Conservation (phyloP, 2,888 invertebrate species). For the Scrobipalpa atriplicella region DNA sequence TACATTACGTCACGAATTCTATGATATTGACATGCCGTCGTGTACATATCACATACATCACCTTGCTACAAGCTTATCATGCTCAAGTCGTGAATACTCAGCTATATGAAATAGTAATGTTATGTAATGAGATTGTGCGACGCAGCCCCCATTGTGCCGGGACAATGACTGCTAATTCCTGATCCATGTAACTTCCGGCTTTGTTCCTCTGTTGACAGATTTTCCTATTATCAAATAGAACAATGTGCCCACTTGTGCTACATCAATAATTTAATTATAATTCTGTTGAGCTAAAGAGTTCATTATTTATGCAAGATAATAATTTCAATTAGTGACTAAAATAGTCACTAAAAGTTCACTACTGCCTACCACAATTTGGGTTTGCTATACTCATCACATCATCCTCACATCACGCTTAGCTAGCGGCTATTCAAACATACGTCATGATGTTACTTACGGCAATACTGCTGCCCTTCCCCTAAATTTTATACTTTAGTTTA, state of each 20-base stretch:
- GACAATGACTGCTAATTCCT: constrained; percentile 80
- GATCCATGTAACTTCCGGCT: constrained; percentile 78
- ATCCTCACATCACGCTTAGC: too few species aligned
- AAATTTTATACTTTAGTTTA: too few species aligned
- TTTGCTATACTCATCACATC: too few species aligned
- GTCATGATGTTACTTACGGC: too few species aligned
- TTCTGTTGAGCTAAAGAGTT: not conserved
- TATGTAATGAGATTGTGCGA: constrained; percentile 69
- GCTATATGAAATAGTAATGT: constrained; percentile 57
- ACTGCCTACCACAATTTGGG: too few species aligned
- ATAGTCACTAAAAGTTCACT: too few species aligned
- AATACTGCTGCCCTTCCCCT: too few species aligned
- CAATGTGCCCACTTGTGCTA: constrained; percentile 59
- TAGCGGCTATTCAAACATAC: too few species aligned
- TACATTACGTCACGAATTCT: too few species aligned
- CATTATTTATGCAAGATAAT: not conserved
- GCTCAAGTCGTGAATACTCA: constrained; percentile 25
- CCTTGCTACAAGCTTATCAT: not conserved
- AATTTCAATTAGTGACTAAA: too few species aligned
- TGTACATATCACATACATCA: not conserved
- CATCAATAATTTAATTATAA: constrained; percentile 44
- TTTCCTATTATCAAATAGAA: constrained; percentile 76
- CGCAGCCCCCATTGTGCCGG: constrained; percentile 60
- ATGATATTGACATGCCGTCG: too few species aligned
- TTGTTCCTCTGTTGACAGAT: constrained; percentile 80